Percentiles rank a stretch among this genome's conserved stretches.
These are phyloP conservation scores for Drosophila nannoptera DNA, from an alignment of 1,140 invertebrate genomes.

Conservation along the genomic window DNA sequence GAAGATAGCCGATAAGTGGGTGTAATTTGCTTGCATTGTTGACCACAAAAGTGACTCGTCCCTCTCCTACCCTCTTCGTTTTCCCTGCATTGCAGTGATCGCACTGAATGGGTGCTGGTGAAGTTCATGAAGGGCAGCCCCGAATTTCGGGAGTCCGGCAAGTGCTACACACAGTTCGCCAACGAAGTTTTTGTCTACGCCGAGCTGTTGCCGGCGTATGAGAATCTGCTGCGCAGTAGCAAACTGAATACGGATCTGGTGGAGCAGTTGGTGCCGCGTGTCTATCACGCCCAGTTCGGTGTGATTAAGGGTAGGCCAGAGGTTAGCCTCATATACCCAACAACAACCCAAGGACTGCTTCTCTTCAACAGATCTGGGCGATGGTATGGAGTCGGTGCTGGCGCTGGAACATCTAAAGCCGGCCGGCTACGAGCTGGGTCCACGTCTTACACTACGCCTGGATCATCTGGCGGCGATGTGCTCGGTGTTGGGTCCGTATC, in stretches of 20 bases:
- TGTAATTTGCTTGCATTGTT: not conserved
- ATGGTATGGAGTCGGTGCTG: slow-evolving; percentile 55
- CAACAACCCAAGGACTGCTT: not conserved
- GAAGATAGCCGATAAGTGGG: slow-evolving; percentile 26
- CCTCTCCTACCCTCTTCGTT: too few relatives aligned
- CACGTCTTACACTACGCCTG: slow-evolving; percentile 50
- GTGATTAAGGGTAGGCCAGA: slow-evolving; percentile 50
- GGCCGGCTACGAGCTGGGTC: slow-evolving; percentile 61
- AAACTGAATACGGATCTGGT: slow-evolving; percentile 42
- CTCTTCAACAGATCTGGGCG: slow-evolving; percentile 36
- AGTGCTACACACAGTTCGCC: slow-evolving; percentile 69
- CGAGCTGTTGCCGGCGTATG: slow-evolving; percentile 63
- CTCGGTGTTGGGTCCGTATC: slow-evolving; percentile 56
- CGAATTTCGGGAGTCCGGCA: slow-evolving; percentile 59
- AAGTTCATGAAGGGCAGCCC: slow-evolving; percentile 76
- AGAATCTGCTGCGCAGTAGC: slow-evolving; percentile 56
- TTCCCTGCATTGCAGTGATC: not conserved
- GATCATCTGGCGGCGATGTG: slow-evolving; percentile 68
- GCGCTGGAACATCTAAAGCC: slow-evolving; percentile 66
- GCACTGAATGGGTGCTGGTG: slow-evolving; percentile 52
- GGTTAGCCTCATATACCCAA: not conserved
- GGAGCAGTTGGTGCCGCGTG: slow-evolving; percentile 54
- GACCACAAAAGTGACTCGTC: not conserved
- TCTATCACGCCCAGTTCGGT: slow-evolving; percentile 60
- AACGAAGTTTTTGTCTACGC: slow-evolving; percentile 70